A percentile compares a stretch with the other conserved stretches of the same genome.
phyloP scores from a whole-genome alignment of 2,113 vertebrate genomes.

The Microtus oregoni region DNA sequence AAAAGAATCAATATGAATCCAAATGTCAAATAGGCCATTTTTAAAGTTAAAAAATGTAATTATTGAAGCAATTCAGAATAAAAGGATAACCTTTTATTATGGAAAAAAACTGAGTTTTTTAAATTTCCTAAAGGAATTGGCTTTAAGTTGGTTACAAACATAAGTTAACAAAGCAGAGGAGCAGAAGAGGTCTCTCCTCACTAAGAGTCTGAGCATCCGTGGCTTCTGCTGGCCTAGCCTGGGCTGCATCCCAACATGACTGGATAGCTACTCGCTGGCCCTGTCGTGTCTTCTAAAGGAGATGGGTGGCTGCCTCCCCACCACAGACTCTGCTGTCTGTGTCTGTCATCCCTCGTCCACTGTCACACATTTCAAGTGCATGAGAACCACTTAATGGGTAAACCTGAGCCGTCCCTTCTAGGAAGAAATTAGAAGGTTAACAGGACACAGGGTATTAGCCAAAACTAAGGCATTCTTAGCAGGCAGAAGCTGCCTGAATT shows the following conservation, averaged over 20 bases:
- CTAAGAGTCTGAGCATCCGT: neutral
- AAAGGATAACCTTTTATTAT: slow-evolving; percentile 25
- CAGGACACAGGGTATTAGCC: neutral
- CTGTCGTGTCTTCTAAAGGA: neutral
- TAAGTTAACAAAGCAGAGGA: neutral
- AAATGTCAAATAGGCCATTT: neutral
- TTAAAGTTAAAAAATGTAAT: slow-evolving; percentile 53
- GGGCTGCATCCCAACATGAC: neutral
- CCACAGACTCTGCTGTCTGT: neutral
- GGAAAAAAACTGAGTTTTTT: neutral
- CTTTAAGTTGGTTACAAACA: neutral
- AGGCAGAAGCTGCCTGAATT: slow-evolving; percentile 30
- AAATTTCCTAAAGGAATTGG: neutral
- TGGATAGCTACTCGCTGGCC: neutral
- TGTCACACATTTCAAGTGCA: neutral
- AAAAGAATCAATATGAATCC: slow-evolving; percentile 1
- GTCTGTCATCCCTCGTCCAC: neutral
- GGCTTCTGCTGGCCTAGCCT: neutral
- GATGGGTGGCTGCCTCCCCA: neutral
- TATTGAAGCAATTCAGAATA: slow-evolving; percentile 44
- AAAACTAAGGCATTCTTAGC: slow-evolving; percentile 12
- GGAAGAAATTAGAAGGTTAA: neutral
- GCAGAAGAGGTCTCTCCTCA: neutral
- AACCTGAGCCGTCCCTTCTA: neutral
- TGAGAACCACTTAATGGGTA: neutral